These are phyloP conservation scores for Arge pagana DNA, from an alignment of 2,888 invertebrate species.

Conservation along the genomic window DNA sequence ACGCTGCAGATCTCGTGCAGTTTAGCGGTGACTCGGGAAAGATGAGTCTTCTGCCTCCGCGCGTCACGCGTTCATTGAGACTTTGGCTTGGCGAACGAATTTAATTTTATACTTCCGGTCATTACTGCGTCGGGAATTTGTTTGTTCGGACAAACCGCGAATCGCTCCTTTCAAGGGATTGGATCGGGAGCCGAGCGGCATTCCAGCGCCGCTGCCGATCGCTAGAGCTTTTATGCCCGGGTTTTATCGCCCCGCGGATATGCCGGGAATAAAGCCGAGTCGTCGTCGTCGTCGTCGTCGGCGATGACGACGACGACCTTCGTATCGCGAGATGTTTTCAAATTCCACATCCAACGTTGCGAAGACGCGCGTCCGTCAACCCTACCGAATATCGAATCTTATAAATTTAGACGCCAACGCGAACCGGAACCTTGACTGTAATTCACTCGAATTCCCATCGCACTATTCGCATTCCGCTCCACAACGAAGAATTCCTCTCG, in stretches of 20 bases:
- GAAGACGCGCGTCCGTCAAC: slow-evolving; percentile 2
- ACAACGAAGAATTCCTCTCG: too few relatives aligned
- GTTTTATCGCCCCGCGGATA: too few relatives aligned
- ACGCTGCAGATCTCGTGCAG: too few relatives aligned
- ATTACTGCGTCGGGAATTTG: slow-evolving; percentile 22
- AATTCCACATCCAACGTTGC: slow-evolving; percentile 2
- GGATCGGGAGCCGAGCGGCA: too few relatives aligned
- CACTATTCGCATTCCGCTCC: too few relatives aligned
- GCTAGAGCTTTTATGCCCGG: too few relatives aligned
- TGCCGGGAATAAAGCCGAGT: too few relatives aligned
- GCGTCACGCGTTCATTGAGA: slow-evolving; percentile 18
- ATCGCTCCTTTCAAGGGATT: slow-evolving; percentile 12
- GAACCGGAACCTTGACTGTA: slow-evolving; percentile 6
- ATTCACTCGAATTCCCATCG: too few relatives aligned
- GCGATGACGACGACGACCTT: slow-evolving; percentile 1
- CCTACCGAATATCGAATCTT: slow-evolving; percentile 9
- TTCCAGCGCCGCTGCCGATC: too few relatives aligned
- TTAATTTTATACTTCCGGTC: slow-evolving; percentile 45
- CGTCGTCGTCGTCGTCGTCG: too few relatives aligned
- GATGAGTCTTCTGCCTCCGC: not conserved
- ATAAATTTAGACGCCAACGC: slow-evolving; percentile 13
- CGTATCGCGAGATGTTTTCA: slow-evolving; percentile 2
- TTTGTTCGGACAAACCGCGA: slow-evolving; percentile 10
- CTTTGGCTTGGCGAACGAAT: slow-evolving; percentile 27
- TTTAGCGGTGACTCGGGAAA: not conserved